Evolutionary conservation across 1,140 invertebrate species (phyloP), one percentile per base, ranked within the genome.

Genomic region (Neoseiulus cucumeris): DNA sequence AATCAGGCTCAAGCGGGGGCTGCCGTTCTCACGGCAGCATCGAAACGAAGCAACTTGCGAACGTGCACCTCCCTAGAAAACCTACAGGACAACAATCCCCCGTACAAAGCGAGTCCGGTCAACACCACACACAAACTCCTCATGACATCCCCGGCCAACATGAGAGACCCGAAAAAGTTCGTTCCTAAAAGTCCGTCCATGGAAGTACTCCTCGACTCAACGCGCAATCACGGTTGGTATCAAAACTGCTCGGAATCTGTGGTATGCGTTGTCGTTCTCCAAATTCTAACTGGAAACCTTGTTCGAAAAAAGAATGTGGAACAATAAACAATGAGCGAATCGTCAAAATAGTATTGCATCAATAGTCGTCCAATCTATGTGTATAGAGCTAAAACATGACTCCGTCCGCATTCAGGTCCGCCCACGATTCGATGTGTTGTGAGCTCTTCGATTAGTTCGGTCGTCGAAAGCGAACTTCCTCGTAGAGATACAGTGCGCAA

Each of bases 401-500:
- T 39, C 9, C 9, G 4, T 39, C 33, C 33, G 33, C 33, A n/a
- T 39, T 9, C 9, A 39, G 33, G 33, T 39, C 33, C 33, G 33
- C 33, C 33, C 33, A 39, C 33, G 33, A 39, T 39, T 39, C 33
- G 33, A 39, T 39, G 33, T 59, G 51, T 59, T 25, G 51, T 59
- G 14, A 59, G 51, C 33, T 59, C 51, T 25, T 59, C 51, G 51
- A 59, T 59, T 14, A 59, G 51, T 25, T 59, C 51, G 22, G 51
- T 59, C 33, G 51, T 59, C 12, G 51, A 59, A 59, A 59, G 51
- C 33, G 51, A 59, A 59, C 51, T 59, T 17, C 51, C 51, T 25
- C 51, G 51, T 59, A 17, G 51, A 59, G 51, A 59, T 25, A 59
- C 22, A 2, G 51, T 59, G 12, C 51, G 51, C 25, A 59, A 59